Percentiles rank a stretch among this genome's conserved stretches.
Evolutionary conservation across 64 coral and sea anemone species (phyloP).

Genomic region (Porites australiensis): DNA sequence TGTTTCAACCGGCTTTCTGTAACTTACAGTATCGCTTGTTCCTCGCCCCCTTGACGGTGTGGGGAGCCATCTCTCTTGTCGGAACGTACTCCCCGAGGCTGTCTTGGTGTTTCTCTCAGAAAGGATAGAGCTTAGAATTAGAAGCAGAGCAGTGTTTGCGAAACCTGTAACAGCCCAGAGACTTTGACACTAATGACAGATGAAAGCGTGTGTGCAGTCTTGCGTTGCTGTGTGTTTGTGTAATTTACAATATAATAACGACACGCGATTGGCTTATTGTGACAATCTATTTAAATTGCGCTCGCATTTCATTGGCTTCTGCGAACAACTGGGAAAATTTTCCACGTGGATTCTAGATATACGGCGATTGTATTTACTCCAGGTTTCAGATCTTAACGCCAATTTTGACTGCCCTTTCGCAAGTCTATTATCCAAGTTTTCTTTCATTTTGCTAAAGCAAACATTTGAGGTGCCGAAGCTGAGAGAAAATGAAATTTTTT

Average conservation of each 20-base stretch:
- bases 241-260: constrained; percentile 97
- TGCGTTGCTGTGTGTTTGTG: constrained; percentile 98
- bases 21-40: constrained; percentile 93
- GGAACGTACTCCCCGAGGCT: constrained; percentile 19
- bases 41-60: constrained; percentile 74
- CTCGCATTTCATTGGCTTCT: constrained; percentile 95
- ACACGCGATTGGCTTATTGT: constrained; percentile 87
- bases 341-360: constrained; percentile 92
- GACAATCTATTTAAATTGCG: constrained; percentile 97
- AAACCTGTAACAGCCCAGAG: constrained; percentile 95
- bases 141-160: constrained; percentile 92
- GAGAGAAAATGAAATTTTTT: constrained; percentile 31
- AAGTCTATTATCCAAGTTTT: constrained; percentile 47
- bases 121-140: constrained; percentile 61
- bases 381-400: constrained; percentile 51
- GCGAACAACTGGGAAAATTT: constrained; percentile 97
- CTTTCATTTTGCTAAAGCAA: constrained; percentile 53
- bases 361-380: constrained; percentile 92
- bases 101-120: constrained; percentile 11
- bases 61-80: constrained; percentile 78
- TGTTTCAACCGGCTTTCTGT: constrained; percentile 53
- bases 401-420: constrained; percentile 57
- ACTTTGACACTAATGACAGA: constrained; percentile 99
- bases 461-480: constrained; percentile 14
- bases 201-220: constrained; percentile 98